Evolutionary conservation across 2,113 vertebrate genomes (phyloP), one percentile per base, ranked within the genome.

Genomic region (Pelecanoides urinatrix): DNA sequence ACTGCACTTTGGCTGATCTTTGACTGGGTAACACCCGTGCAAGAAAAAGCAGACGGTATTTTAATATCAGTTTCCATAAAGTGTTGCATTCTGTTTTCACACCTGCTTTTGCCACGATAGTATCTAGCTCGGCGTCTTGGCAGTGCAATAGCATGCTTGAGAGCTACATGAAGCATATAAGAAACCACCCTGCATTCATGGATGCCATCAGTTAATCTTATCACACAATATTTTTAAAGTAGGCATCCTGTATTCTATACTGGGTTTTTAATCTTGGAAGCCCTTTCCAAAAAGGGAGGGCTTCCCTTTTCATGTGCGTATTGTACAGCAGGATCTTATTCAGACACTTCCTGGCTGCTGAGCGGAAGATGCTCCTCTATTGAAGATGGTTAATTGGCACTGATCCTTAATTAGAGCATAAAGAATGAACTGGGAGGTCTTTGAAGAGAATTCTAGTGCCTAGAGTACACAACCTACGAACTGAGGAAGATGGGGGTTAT

Each of bases 281-380:
- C 81, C 42, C 25, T 72, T 85, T 94, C 93, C 78, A 93, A 62
- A 91, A 86, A 77, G 94, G 95, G 91, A 96, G 94, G 94, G 93
- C 94, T 95, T 96, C 89, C 87, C 94, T 91, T 97, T 96, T 95
- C 93, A 91, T 96, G 89, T 79, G 84, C 7, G 47, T 65, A 90
- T 79, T 97, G 91, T 95, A 86, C 91, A 96, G 95, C 94, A 91
- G 95, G 94, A 91, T 91, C 95, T 96, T 53, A 97, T 97, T 97
- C 97, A 97, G 95, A 95, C 95, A 96, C 84, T 95, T 97, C 96
- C 92, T 96, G 94, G 97, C 97, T 97, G 95, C 94, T 91, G 96
- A 95, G 95, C 95, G 93, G 97, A 97, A 97, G 97, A 97, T 97
- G 97, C 97, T 96, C 92, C 95, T 95, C 96, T 97, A 94, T 96